Conservation (phyloP, 2,888 invertebrate genomes). For the Diadromus collaris region DNA sequence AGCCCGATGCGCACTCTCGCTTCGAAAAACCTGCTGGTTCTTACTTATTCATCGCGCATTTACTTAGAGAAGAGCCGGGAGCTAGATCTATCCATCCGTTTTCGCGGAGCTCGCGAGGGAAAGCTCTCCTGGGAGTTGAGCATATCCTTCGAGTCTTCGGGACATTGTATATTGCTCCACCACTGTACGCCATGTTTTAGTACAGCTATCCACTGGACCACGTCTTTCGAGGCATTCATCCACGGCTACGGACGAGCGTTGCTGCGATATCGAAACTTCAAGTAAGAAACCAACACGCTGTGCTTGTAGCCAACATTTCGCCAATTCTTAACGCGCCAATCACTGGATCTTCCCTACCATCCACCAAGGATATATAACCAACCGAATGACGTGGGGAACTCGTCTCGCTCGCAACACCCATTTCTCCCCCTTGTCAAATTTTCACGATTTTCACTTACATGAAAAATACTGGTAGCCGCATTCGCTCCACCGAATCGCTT, state of each 20-base stretch:
- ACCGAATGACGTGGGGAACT: background rate
- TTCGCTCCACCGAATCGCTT: background rate
- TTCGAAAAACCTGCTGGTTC: constrained; percentile 39
- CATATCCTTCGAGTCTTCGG: constrained; percentile 63
- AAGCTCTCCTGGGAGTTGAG: constrained; percentile 62
- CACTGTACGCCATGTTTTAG: constrained; percentile 30
- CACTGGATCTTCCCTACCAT: background rate
- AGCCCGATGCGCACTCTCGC: constrained; percentile 27
- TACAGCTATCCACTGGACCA: constrained; percentile 65
- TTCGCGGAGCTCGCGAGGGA: constrained; percentile 28
- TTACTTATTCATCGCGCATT: constrained; percentile 75
- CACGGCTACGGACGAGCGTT: constrained; percentile 59
- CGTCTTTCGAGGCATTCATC: constrained; percentile 67
- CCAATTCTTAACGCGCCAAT: background rate
- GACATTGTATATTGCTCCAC: constrained; percentile 14
- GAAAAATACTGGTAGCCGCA: background rate
- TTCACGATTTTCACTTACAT: constrained; percentile 15
- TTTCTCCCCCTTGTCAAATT: constrained; percentile 15
- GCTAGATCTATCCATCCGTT: constrained; percentile 22
- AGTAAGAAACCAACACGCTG: background rate
- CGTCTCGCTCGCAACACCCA: background rate
- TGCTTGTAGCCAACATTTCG: constrained; percentile 9
- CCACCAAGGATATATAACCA: background rate
- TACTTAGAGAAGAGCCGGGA: constrained; percentile 66
- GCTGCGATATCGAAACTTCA: constrained; percentile 20